Percentiles rank a stretch among this genome's conserved stretches.
Conservation (phyloP, 2,797 vertebrate genomes). For the Sebastes nivosus region DNA sequence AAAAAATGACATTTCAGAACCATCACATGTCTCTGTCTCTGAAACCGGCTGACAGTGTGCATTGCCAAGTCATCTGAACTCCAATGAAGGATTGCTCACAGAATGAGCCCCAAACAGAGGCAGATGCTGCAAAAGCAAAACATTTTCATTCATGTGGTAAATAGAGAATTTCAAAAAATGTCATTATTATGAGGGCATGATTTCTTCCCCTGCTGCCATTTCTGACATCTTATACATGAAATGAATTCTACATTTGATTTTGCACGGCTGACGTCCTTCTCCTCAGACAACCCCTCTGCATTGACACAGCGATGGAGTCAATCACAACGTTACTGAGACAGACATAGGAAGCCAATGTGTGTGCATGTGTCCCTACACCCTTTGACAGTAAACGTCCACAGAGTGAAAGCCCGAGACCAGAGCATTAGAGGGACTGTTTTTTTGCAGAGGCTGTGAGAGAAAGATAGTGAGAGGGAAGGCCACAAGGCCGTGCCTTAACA, state of each 20-base stretch:
- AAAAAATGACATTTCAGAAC: constrained; percentile 29
- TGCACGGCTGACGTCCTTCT: constrained; percentile 22
- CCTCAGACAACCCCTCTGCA: neutral
- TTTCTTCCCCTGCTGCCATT: neutral
- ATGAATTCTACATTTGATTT: constrained; percentile 7
- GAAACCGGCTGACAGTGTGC: constrained; percentile 32
- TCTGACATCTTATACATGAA: neutral
- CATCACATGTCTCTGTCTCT: constrained; percentile 9
- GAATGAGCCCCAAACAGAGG: constrained; percentile 13
- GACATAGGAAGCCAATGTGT: neutral
- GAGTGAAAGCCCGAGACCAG: neutral
- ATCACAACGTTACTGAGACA: neutral
- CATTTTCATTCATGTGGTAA: constrained; percentile 31
- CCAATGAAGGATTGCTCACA: constrained; percentile 31
- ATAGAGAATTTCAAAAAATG: constrained; percentile 25
- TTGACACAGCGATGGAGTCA: neutral
- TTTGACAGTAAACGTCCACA: neutral
- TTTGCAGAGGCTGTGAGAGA: neutral
- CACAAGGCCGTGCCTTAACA: neutral
- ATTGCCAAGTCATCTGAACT: constrained; percentile 44
- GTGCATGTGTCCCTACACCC: neutral
- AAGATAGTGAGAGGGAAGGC: neutral
- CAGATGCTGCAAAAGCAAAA: constrained; percentile 21
- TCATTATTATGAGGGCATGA: constrained; percentile 21
- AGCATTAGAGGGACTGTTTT: neutral